Evolutionary conservation across 2,113 vertebrate genomes (phyloP).

Genomic region (Podarcis raffonei): DNA sequence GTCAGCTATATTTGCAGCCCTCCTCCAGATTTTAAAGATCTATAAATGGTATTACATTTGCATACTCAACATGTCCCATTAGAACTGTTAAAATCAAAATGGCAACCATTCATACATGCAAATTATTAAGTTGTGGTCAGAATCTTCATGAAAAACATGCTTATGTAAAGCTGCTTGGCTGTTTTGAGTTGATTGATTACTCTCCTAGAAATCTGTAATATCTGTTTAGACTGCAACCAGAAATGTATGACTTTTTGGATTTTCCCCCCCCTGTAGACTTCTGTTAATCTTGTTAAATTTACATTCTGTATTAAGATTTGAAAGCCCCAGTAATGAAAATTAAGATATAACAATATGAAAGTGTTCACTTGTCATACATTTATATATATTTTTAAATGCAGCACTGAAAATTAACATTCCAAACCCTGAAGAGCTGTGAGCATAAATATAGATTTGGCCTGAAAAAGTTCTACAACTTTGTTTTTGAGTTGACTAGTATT

Average conservation of each 20-base stretch:
- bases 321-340: not conserved
- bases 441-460: not conserved
- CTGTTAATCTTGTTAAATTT: not conserved
- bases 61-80: not conserved
- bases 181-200: not conserved
- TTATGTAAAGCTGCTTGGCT: not conserved
- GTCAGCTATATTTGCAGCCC: not conserved
- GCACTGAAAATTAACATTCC: not conserved
- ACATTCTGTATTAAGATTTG: not conserved
- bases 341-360: no score
- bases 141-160: not conserved
- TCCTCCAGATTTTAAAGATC: not conserved
- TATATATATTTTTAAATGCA: not conserved
- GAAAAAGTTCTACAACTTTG: not conserved
- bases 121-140: not conserved
- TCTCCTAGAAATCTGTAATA: no score
- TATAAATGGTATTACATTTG: no score
- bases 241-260: no score
- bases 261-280: no score
- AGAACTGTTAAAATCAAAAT: not conserved
- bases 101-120: not conserved
- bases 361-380: not conserved
- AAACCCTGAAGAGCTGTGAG: not conserved
- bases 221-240: no score
- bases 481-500: not conserved